Conservation (phyloP, 2,888 invertebrate genomes). For the Trachelus stipa region DNA sequence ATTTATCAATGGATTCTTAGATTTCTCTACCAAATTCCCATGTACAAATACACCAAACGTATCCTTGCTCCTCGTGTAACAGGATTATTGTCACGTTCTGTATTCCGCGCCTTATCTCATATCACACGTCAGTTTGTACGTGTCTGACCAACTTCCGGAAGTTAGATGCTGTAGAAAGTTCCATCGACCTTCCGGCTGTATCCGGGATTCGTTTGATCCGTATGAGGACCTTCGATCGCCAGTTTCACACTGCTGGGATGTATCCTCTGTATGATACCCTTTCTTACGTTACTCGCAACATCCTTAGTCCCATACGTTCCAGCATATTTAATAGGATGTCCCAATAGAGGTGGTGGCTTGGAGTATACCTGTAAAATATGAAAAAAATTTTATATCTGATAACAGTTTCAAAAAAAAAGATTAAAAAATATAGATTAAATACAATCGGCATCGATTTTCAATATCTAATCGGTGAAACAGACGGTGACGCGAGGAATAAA, state of each 20-base stretch:
- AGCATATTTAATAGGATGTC: slow-evolving; percentile 38
- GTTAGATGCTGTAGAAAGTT: slow-evolving; percentile 58
- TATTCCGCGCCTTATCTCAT: background rate
- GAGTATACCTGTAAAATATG: slow-evolving; percentile 29
- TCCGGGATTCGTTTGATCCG: slow-evolving; percentile 84
- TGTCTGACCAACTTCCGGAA: background rate
- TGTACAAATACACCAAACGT: background rate
- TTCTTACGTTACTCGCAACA: slow-evolving; percentile 25
- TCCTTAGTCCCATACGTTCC: slow-evolving; percentile 19
- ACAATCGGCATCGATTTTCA: background rate
- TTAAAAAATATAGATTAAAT: background rate
- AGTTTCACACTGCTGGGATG: slow-evolving; percentile 82
- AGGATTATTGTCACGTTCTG: background rate
- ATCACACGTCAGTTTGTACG: background rate
- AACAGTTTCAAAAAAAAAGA: background rate
- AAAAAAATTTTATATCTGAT: background rate
- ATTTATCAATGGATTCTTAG: background rate
- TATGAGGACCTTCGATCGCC: slow-evolving; percentile 85
- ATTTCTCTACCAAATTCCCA: background rate
- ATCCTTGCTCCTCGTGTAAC: background rate
- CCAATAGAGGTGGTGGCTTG: slow-evolving; percentile 31
- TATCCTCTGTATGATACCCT: slow-evolving; percentile 66
- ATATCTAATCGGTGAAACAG: background rate
- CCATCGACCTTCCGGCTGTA: slow-evolving; percentile 82
- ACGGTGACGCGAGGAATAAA: slow-evolving; percentile 31